These are phyloP conservation scores for Drosophila parabipectinata DNA, from an alignment of 1,140 invertebrate genomes.

Conservation along the genomic window DNA sequence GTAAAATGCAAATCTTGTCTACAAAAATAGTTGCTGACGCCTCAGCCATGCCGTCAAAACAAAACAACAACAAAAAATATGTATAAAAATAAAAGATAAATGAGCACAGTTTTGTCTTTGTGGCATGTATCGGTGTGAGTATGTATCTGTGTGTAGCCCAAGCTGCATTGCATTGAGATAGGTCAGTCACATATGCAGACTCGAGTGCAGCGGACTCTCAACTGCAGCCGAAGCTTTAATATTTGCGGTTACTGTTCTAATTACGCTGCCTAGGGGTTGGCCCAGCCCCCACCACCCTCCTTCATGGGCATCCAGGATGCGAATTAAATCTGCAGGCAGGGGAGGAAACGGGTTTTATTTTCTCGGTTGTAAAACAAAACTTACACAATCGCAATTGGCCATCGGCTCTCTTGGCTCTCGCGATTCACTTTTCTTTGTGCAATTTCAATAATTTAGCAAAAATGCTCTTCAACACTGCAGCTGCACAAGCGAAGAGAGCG, in stretches of 20 bases:
- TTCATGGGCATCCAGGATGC: not conserved
- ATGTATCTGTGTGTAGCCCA: conserved; percentile 45
- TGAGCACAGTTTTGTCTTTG: conserved; percentile 59
- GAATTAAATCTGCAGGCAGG: conserved; percentile 17
- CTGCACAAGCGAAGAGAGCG: conserved; percentile 23
- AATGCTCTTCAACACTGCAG: conserved; percentile 32
- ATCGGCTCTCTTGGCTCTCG: conserved; percentile 32
- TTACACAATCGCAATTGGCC: conserved; percentile 65
- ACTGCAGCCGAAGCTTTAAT: conserved; percentile 50
- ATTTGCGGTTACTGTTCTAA: conserved; percentile 58
- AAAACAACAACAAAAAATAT: conserved; percentile 30
- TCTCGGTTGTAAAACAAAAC: conserved; percentile 31
- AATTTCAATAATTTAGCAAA: conserved; percentile 71
- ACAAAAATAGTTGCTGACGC: conserved; percentile 25
- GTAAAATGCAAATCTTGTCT: conserved; percentile 73
- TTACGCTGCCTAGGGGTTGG: conserved; percentile 60
- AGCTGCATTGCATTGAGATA: conserved; percentile 82
- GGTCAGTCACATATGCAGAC: conserved; percentile 77
- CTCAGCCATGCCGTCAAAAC: conserved; percentile 21
- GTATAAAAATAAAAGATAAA: conserved; percentile 77
- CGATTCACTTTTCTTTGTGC: conserved; percentile 81
- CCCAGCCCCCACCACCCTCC: not conserved
- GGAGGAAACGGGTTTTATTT: conserved; percentile 57
- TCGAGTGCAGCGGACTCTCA: conserved; percentile 47
- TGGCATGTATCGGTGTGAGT: conserved; percentile 15